phyloP scores from a whole-genome alignment of 2,113 vertebrate species.

The Anseranas semipalmata region DNA sequence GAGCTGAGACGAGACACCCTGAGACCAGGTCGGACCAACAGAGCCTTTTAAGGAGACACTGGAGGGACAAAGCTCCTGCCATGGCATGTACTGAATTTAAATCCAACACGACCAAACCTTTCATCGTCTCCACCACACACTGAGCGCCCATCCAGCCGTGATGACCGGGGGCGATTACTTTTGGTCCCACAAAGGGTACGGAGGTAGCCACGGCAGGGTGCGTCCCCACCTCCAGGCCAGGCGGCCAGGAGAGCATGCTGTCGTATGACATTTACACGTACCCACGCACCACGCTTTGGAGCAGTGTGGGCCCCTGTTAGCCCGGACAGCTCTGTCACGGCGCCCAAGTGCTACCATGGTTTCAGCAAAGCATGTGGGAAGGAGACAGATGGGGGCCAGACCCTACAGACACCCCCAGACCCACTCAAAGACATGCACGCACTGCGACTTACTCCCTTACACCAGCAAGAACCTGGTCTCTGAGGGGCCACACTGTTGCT shows the following conservation, averaged over 20 bases:
- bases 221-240: neutral
- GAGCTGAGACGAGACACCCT: neutral
- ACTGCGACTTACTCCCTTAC: neutral
- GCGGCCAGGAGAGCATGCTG: fast-evolving
- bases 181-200: neutral
- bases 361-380: neutral
- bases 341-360: neutral
- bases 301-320: neutral
- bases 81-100: neutral
- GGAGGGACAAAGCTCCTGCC: neutral
- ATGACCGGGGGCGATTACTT: neutral
- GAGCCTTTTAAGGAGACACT: neutral
- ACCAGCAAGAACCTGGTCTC: neutral
- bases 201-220: no score
- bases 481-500: neutral
- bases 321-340: neutral
- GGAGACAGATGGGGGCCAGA: neutral
- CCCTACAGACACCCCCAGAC: neutral
- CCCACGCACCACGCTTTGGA: neutral
- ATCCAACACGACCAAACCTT: neutral
- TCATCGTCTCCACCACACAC: neutral
- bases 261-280: neutral
- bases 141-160: fast-evolving
- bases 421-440: neutral
- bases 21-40: neutral